Conservation (phyloP, 2,888 invertebrate genomes). For the Tetropium fuscum region DNA sequence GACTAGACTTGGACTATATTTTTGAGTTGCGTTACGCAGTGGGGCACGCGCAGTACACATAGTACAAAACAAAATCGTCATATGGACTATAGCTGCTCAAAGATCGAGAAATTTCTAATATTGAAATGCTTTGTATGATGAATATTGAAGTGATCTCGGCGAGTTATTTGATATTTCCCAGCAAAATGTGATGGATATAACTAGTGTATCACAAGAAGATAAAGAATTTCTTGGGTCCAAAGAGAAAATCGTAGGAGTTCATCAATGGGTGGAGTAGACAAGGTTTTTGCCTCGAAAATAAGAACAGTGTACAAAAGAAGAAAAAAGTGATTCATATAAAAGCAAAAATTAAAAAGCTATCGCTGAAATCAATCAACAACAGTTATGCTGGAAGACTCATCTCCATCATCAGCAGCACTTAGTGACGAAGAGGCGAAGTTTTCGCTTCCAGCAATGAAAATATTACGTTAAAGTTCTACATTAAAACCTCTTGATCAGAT, state of each 20-base stretch:
- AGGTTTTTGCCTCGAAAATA: not conserved
- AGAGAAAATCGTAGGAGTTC: constrained; percentile 1
- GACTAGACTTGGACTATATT: too few species aligned
- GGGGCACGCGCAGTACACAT: too few species aligned
- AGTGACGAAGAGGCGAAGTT: not conserved
- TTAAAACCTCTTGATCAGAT: constrained; percentile 1
- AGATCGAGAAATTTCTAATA: too few species aligned
- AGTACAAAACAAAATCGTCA: too few species aligned
- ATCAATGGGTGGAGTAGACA: not conserved
- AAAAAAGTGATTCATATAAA: not conserved
- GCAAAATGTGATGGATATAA: not conserved
- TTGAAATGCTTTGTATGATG: too few species aligned
- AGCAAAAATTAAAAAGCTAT: not conserved
- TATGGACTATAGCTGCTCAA: too few species aligned
- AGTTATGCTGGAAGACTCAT: not conserved
- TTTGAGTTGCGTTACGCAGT: too few species aligned
- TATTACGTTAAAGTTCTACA: not conserved
- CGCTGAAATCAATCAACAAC: not conserved
- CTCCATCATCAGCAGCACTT: not conserved
- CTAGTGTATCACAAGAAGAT: not conserved
- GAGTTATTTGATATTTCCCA: not conserved
- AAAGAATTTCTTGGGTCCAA: not conserved
- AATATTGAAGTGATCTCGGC: not conserved
- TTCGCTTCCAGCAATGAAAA: not conserved
- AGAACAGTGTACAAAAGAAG: not conserved